Conservation (phyloP, 1,140 invertebrate genomes). For the Drosophila punjabiensis region DNA sequence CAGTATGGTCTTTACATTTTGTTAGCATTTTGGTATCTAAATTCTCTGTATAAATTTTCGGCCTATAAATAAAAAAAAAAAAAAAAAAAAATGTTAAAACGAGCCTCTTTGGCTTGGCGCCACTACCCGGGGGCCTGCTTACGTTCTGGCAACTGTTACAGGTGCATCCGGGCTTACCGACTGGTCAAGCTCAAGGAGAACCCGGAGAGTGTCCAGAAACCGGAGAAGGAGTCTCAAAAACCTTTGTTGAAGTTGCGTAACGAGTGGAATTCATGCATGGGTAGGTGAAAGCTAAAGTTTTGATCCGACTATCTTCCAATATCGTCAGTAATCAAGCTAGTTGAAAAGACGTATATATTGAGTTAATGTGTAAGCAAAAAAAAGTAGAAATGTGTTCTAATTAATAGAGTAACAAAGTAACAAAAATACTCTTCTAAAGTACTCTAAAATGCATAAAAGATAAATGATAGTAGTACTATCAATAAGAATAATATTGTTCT, state of each 20-base stretch:
- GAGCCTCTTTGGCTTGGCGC: slow-evolving; percentile 19
- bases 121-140: slow-evolving; percentile 2
- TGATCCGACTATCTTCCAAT: not conserved
- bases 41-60: slow-evolving; percentile 30
- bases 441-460: too few species aligned
- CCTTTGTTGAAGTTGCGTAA: not conserved
- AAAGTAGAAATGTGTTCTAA: too few species aligned
- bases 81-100: slow-evolving; percentile 22
- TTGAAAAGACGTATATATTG: too few species aligned
- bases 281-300: not conserved
- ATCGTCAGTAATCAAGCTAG: too few species aligned
- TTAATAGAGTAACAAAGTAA: too few species aligned
- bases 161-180: not conserved
- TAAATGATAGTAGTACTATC: too few species aligned
- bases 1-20: slow-evolving; percentile 4
- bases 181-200: not conserved
- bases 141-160: not conserved
- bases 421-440: too few species aligned
- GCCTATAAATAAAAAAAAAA: not conserved
- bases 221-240: not conserved
- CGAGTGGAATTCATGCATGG: not conserved
- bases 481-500: too few species aligned
- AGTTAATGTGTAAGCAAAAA: too few species aligned
- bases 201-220: not conserved
- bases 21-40: slow-evolving; percentile 2